These are phyloP conservation scores for Charaxes varanes DNA, from an alignment of 1,140 invertebrate species.

Conservation along the genomic window DNA sequence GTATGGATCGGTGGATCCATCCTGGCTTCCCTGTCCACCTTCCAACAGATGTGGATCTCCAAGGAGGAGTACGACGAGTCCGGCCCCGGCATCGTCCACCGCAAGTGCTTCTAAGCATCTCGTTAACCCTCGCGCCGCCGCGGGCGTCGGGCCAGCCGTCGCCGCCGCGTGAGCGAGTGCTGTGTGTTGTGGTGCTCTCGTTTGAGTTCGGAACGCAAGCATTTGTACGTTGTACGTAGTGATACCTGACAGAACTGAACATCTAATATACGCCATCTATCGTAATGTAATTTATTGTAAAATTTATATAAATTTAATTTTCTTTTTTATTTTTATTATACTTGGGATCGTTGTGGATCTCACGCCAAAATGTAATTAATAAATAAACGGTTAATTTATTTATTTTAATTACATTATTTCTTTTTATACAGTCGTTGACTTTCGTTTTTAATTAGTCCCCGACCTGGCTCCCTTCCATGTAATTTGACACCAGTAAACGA, in stretches of 20 bases:
- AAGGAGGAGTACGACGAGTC: conserved; percentile 96
- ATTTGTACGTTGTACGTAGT: conserved; percentile 71
- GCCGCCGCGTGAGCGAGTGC: conserved; percentile 48
- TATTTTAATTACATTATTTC: conserved; percentile 73
- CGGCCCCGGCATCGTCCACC: conserved; percentile 93
- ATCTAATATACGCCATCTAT: conserved; percentile 71
- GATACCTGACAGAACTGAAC: conserved; percentile 72
- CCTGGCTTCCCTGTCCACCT: conserved; percentile 90
- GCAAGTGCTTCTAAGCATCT: conserved; percentile 92
- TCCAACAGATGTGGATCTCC: conserved; percentile 95
- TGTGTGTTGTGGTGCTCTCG: conserved; percentile 56
- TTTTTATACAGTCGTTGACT: conserved; percentile 68
- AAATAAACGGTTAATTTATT: conserved; percentile 74
- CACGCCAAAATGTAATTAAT: conserved; percentile 72
- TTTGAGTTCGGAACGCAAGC: conserved; percentile 49
- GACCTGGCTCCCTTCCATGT: conserved; percentile 13
- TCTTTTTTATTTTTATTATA: conserved; percentile 73
- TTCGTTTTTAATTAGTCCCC: conserved; percentile 53
- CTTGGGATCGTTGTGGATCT: conserved; percentile 71
- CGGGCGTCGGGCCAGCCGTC: conserved; percentile 20
- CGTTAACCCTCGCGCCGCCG: conserved; percentile 33
- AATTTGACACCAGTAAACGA: conserved; percentile 7
- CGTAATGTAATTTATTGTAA: conserved; percentile 73
- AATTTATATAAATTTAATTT: conserved; percentile 74
- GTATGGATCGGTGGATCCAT: conserved; percentile 92